Conservation (phyloP, 1,140 invertebrate genomes). For the Caenorhabditis elegans region DNA sequence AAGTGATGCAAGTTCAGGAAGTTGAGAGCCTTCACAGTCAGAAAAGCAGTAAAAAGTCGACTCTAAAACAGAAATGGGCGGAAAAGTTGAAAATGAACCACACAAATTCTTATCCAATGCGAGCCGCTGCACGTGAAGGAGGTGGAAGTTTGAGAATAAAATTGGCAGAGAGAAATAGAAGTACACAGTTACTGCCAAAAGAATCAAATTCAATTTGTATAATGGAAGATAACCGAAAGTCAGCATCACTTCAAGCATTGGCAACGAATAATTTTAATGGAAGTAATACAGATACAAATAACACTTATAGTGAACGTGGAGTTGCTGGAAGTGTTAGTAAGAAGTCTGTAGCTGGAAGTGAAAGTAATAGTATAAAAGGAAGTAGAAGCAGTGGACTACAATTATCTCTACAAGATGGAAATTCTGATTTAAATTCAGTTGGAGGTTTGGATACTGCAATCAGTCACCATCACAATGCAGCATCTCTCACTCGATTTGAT, state of each 20-base stretch:
- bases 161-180: conserved; percentile 40
- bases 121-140: conserved; percentile 3
- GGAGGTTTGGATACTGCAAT: conserved; percentile 64
- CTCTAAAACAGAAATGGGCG: conserved; percentile 52
- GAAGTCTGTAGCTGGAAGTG: conserved; percentile 5
- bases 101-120: conserved; percentile 59
- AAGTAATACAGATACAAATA: conserved; percentile 33
- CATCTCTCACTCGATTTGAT: conserved; percentile 63
- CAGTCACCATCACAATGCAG: conserved; percentile 65
- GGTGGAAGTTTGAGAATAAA: conserved; percentile 42
- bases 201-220: conserved; percentile 55
- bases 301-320: conserved; percentile 30
- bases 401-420: conserved; percentile 52
- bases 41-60: not conserved
- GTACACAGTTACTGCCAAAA: conserved; percentile 38
- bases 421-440: conserved; percentile 59
- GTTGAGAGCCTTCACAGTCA: conserved; percentile 19
- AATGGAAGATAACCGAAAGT: conserved; percentile 58
- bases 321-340: conserved; percentile 25
- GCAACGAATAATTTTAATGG: conserved; percentile 37
- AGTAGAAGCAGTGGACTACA: conserved; percentile 40
- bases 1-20: conserved; percentile 34
- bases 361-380: conserved; percentile 44
- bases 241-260: conserved; percentile 62
- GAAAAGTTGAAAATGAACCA: conserved; percentile 60